These are phyloP conservation scores for Temnothorax unifasciatus DNA, from an alignment of 2,888 invertebrate genomes.

Conservation along the genomic window DNA sequence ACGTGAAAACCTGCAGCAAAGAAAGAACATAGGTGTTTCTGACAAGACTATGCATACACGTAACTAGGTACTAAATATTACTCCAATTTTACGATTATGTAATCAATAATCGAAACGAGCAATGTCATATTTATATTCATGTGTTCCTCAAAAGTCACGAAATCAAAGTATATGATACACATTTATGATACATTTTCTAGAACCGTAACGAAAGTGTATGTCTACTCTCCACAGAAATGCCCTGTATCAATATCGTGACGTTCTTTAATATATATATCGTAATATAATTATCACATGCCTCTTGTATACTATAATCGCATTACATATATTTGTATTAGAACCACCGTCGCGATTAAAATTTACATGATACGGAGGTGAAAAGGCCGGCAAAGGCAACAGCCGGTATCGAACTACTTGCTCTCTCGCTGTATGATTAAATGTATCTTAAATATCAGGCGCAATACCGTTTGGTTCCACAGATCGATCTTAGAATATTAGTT, in stretches of 20 bases:
- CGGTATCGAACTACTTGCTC: slow-evolving; percentile 58
- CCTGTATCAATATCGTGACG: slow-evolving; percentile 69
- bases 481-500: slow-evolving; percentile 62
- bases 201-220: slow-evolving; percentile 59
- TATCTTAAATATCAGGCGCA: slow-evolving; percentile 53
- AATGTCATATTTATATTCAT: slow-evolving; percentile 41
- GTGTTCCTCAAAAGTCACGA: slow-evolving; percentile 24
- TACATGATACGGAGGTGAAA: slow-evolving; percentile 64
- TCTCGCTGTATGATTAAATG: slow-evolving; percentile 47
- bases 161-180: slow-evolving; percentile 21
- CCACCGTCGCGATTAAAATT: slow-evolving; percentile 42
- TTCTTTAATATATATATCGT: slow-evolving; percentile 74
- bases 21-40: slow-evolving; percentile 72
- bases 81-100: slow-evolving; percentile 29
- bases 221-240: slow-evolving; percentile 74
- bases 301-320: slow-evolving; percentile 43
- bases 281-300: slow-evolving; percentile 60
- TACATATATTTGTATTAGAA: slow-evolving; percentile 62
- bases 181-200: slow-evolving; percentile 28
- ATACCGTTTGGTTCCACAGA: slow-evolving; percentile 60
- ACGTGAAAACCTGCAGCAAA: slow-evolving; percentile 68
- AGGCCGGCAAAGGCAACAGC: slow-evolving; percentile 64
- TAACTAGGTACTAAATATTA: slow-evolving; percentile 51
- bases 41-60: slow-evolving; percentile 71
- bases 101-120: slow-evolving; percentile 28